These are phyloP conservation scores for Tautogolabrus adspersus DNA, from an alignment of 2,113 vertebrate species.

Conservation along the genomic window DNA sequence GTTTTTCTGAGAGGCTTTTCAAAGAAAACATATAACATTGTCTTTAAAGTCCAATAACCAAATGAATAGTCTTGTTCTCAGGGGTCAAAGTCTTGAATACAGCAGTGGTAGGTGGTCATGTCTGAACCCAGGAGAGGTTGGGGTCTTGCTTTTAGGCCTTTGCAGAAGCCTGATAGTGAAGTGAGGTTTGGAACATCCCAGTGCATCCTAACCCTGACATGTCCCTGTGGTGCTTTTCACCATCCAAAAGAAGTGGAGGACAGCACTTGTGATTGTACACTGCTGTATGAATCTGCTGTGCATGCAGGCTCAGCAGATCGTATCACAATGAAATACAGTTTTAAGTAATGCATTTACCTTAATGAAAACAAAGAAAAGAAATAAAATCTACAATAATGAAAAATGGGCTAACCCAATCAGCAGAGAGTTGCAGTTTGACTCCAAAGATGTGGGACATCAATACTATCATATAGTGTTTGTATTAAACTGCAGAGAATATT, in stretches of 20 bases:
- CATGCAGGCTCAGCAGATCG: constrained; percentile 44
- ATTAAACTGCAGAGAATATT: constrained; percentile 35
- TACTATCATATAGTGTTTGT: constrained; percentile 27
- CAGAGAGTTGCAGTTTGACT: constrained; percentile 33
- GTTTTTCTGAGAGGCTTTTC: too few species aligned
- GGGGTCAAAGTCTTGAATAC: too few species aligned
- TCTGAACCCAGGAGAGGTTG: too few species aligned
- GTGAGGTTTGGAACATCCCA: neutral
- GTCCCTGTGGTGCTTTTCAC: neutral
- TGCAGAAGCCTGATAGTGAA: too few species aligned
- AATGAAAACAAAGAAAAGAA: constrained; percentile 43
- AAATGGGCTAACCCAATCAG: constrained; percentile 44
- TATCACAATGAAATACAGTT: constrained; percentile 35
- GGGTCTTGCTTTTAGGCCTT: too few species aligned
- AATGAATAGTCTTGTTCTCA: too few species aligned
- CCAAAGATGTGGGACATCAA: constrained; percentile 51
- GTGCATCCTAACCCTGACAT: neutral
- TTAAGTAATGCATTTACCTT: constrained; percentile 59
- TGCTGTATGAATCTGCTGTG: neutral
- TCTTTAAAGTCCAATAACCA: too few species aligned
- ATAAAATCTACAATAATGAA: constrained; percentile 53
- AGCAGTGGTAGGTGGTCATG: too few species aligned
- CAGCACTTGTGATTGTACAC: neutral
- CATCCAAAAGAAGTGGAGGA: neutral
- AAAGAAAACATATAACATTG: too few species aligned